Conservation (phyloP, 1,140 invertebrate species). For the Parasteatoda tepidariorum region DNA sequence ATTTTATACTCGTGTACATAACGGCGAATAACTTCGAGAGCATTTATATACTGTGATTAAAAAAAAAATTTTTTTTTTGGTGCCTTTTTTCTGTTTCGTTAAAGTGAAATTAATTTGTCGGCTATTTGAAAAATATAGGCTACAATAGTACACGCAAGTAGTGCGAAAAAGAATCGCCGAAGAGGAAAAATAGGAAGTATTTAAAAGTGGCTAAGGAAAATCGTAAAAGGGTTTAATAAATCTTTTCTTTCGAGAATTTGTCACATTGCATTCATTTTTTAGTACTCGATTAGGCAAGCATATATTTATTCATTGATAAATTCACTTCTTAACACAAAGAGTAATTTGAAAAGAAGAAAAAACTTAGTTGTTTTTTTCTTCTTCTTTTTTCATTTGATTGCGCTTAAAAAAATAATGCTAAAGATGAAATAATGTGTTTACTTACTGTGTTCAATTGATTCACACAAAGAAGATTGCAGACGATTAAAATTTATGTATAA, state of each 20-base stretch:
- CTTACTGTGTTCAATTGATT: too few species aligned
- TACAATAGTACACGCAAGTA: conserved; percentile 56
- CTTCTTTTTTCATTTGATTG: too few species aligned
- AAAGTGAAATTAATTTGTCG: conserved; percentile 60
- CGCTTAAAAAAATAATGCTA: too few species aligned
- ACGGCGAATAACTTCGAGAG: conserved; percentile 58
- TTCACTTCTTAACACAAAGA: neutral
- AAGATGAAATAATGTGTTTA: too few species aligned
- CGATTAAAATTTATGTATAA: too few species aligned
- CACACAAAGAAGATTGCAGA: too few species aligned
- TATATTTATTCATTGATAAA: conserved; percentile 23
- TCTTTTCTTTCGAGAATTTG: conserved; percentile 56
- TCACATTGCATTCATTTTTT: conserved; percentile 53
- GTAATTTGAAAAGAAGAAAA: neutral
- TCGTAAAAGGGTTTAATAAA: conserved; percentile 54
- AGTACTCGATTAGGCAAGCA: conserved; percentile 55
- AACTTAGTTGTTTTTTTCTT: neutral
- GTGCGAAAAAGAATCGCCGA: conserved; percentile 7
- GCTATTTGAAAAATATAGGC: conserved; percentile 60
- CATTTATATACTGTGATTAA: conserved; percentile 57
- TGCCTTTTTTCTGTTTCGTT: conserved; percentile 45
- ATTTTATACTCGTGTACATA: conserved; percentile 60
- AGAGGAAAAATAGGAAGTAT: conserved; percentile 15
- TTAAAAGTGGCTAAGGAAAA: conserved; percentile 55
- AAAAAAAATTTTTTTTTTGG: conserved; percentile 1